A percentile compares a stretch with the other conserved stretches of the same genome.
phyloP scores from a whole-genome alignment of 2,888 invertebrate genomes.

The Tipula confusa region DNA sequence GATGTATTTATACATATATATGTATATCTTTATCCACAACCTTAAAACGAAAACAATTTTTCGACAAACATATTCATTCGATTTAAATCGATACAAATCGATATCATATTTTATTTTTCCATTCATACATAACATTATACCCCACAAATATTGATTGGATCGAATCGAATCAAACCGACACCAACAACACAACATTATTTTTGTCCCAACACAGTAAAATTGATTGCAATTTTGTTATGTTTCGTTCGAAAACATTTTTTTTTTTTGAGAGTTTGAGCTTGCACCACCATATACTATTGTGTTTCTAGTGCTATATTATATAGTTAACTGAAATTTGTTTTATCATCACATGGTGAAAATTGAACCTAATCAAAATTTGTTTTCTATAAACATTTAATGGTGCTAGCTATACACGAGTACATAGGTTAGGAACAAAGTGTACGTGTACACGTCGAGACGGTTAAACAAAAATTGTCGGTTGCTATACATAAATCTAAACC shows the following conservation, averaged over 20 bases:
- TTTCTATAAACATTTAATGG: no score
- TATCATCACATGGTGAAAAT: no score
- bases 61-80: background rate
- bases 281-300: no score
- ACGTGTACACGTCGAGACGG: no score
- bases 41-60: background rate
- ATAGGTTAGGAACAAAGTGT: no score
- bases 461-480: background rate
- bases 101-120: background rate
- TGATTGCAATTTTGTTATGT: background rate
- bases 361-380: no score
- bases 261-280: no score
- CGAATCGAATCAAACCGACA: background rate
- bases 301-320: no score
- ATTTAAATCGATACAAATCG: background rate
- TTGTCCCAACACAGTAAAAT: background rate
- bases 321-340: no score
- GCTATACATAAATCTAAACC: background rate
- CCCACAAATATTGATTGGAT: background rate
- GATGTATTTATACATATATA: no score
- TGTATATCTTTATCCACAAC: background rate
- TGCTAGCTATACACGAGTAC: background rate
- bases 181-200: background rate
- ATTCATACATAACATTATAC: background rate
- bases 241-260: no score